phyloP scores from a whole-genome alignment of 1,140 invertebrate species.

The Nixonia krombeini region DNA sequence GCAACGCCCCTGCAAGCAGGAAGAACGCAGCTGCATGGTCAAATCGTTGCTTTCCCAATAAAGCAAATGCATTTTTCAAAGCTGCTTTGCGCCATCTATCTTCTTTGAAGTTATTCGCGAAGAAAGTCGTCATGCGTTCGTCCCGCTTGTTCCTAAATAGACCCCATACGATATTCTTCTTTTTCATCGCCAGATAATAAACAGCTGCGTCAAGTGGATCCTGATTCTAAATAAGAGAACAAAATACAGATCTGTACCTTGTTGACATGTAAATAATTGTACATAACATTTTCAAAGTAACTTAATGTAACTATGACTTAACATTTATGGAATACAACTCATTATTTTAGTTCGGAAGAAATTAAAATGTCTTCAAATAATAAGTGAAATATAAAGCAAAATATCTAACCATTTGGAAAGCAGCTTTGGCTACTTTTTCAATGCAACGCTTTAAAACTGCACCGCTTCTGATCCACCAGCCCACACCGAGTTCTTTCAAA shows the following conservation, averaged over 20 bases:
- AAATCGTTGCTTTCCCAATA: constrained; percentile 96
- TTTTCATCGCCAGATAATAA: constrained; percentile 98
- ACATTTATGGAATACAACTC: too few species aligned
- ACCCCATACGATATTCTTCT: constrained; percentile 97
- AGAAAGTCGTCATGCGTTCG: constrained; percentile 95
- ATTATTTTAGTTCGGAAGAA: too few species aligned
- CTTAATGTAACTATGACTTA: too few species aligned
- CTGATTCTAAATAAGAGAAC: constrained; percentile 76
- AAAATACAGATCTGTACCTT: too few species aligned
- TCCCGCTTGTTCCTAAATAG: constrained; percentile 91
- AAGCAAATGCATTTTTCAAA: constrained; percentile 96
- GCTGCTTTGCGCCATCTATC: constrained; percentile 97
- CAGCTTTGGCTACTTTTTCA: constrained; percentile 94
- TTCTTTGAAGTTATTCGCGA: constrained; percentile 93
- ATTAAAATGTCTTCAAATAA: too few species aligned
- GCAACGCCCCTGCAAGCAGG: constrained; percentile 91
- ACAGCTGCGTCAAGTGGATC: constrained; percentile 98
- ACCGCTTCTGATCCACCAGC: constrained; percentile 96
- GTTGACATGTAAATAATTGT: too few species aligned
- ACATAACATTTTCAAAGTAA: too few species aligned
- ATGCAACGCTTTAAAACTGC: constrained; percentile 86
- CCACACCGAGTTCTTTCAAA: constrained; percentile 91
- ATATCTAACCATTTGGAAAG: constrained; percentile 78
- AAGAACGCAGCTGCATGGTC: constrained; percentile 96
- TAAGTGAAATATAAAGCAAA: background rate